phyloP scores from a whole-genome alignment of 2,113 vertebrate species.

The Cololabis saira region DNA sequence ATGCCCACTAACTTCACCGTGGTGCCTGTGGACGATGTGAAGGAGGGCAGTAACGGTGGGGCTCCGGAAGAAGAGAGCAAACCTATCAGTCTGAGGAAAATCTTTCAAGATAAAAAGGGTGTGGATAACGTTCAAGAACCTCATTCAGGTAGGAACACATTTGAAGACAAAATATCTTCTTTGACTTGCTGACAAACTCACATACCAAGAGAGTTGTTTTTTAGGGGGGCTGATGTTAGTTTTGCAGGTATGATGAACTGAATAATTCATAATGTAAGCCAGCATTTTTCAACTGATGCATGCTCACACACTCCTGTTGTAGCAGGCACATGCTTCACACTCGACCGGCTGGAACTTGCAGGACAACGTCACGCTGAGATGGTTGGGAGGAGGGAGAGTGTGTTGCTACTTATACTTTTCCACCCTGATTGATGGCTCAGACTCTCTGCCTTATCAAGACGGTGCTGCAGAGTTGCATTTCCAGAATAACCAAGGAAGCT shows the following conservation, averaged over 20 bases:
- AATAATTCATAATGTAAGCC: constrained; percentile 7
- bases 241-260: constrained; percentile 4
- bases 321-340: constrained; percentile 16
- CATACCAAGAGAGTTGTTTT: no score
- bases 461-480: not conserved
- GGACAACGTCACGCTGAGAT: constrained; percentile 1
- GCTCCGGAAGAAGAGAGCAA: constrained; percentile 24
- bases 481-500: rapidly evolving
- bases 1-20: constrained; percentile 79
- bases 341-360: constrained; percentile 53
- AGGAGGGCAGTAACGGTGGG: constrained; percentile 10
- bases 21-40: constrained; percentile 71
- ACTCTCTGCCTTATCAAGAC: not conserved
- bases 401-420: not conserved
- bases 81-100: constrained; percentile 43
- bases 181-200: not conserved
- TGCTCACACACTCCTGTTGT: constrained; percentile 34
- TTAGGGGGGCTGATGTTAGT: not conserved
- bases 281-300: not conserved
- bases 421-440: not conserved
- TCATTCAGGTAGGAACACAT: constrained; percentile 47
- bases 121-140: constrained; percentile 25
- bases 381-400: not conserved
- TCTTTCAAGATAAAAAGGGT: constrained; percentile 42
- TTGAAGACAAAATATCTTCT: not conserved